Percentiles rank a stretch among this genome's conserved stretches.
Conservation (phyloP, 2,888 invertebrate species). For the Drosophila melanosoma region DNA sequence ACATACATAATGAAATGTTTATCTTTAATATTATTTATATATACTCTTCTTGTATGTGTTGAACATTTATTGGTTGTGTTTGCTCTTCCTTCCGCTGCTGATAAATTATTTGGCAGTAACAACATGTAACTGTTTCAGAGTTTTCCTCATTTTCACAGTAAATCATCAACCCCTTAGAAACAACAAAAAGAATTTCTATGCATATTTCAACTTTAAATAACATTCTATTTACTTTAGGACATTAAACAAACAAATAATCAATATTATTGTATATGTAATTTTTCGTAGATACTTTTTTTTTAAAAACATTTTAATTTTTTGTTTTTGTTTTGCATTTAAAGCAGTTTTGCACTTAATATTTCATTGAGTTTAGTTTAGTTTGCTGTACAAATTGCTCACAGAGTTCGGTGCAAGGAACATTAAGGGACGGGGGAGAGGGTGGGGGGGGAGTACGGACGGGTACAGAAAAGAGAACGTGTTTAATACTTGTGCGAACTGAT, state of each 20-base stretch:
- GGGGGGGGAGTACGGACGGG: constrained; percentile 7
- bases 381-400: constrained; percentile 75
- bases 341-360: constrained; percentile 74
- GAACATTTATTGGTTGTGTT: constrained; percentile 59
- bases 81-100: constrained; percentile 44
- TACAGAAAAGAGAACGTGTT: constrained; percentile 44
- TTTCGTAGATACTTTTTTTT: constrained; percentile 36
- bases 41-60: constrained; percentile 43
- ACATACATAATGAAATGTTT: constrained; percentile 55
- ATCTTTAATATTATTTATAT: constrained; percentile 51
- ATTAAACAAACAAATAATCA: constrained; percentile 58
- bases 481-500: constrained; percentile 77
- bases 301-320: constrained; percentile 38
- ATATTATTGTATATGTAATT: constrained; percentile 42
- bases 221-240: constrained; percentile 59
- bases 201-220: constrained; percentile 55
- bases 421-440: constrained; percentile 22
- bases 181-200: constrained; percentile 52
- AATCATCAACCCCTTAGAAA: constrained; percentile 18
- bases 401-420: constrained; percentile 59
- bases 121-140: constrained; percentile 20
- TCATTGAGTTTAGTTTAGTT: constrained; percentile 59
- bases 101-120: constrained; percentile 41
- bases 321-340: constrained; percentile 60
- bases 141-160: constrained; percentile 6